Evolutionary conservation across 1,140 invertebrate genomes (phyloP).

Genomic region (Helicoverpa armigera): DNA sequence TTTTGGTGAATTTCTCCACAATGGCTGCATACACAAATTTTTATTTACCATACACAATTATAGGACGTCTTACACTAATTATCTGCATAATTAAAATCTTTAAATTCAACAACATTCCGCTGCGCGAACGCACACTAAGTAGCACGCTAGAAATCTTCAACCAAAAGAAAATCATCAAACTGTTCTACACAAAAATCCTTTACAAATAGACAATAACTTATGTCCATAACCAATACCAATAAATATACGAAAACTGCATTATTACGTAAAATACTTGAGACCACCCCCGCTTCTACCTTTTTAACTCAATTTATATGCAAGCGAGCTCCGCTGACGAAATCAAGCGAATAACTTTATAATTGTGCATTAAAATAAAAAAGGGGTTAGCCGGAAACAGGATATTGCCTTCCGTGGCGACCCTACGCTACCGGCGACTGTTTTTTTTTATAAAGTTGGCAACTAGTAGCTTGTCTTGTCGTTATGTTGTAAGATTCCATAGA

Average conservation of each 20-base stretch:
- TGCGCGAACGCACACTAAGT: too few species aligned
- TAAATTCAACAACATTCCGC: too few species aligned
- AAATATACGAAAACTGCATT: slow-evolving; percentile 8
- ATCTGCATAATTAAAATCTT: too few species aligned
- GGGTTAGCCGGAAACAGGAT: slow-evolving; percentile 80
- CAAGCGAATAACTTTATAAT: slow-evolving; percentile 83
- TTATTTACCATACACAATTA: too few species aligned
- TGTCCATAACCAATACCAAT: neutral
- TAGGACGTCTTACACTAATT: too few species aligned
- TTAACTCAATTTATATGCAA: slow-evolving; percentile 68
- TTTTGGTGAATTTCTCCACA: too few species aligned
- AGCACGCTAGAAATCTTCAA: too few species aligned
- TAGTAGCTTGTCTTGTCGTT: slow-evolving; percentile 35
- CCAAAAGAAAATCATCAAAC: too few species aligned
- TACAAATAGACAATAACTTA: neutral
- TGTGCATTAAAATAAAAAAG: slow-evolving; percentile 80
- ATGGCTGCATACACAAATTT: too few species aligned
- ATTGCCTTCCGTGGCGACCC: slow-evolving; percentile 82
- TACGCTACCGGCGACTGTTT: slow-evolving; percentile 63
- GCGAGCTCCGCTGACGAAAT: slow-evolving; percentile 69
- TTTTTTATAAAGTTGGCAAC: slow-evolving; percentile 62
- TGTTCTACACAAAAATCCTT: too few species aligned
- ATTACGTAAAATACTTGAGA: slow-evolving; percentile 45
- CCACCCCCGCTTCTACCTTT: slow-evolving; percentile 62
- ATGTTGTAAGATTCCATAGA: slow-evolving; percentile 33